Base-by-base conservation (phyloP, 2,113 vertebrate species). In the Sinosuthora webbiana region DNA sequence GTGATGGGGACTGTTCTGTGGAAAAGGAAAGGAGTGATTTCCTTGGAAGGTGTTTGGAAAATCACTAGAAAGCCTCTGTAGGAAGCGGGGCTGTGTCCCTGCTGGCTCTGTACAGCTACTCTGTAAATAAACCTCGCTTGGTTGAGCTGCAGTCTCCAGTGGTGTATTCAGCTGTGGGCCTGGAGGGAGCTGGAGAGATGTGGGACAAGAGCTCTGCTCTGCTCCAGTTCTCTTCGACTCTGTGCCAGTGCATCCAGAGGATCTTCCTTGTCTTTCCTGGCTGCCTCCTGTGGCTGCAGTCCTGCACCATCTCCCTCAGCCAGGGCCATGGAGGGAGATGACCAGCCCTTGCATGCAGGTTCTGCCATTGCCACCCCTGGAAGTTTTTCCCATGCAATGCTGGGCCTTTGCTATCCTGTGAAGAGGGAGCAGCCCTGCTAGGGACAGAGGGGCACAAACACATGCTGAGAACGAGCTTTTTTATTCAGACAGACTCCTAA, bases 401-500 rank as follows among this genome's bases (percentile, higher is more conserved):
- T 44, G 50, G 17, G 49, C 33, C 47, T 23, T 64, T 27, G 24
- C 25, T 57, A 2, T 17, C n/a, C 53, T 4, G 0, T 0, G 1
- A 37, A 25, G 27, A 55, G 12, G 42, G 28, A 65, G 65, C 33
- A 93, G 47, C 35, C 31, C 55, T 59, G 56, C 15, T 37, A 69
- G n/a, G 62, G 41, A 81, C 64, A 86, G 50, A 93, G 14, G 10
- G 20, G 35, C 42, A 31, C 16, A 10, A 69, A 83, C 39, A 37
- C 13, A 15, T 9, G 7, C 50, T 83, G 30, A 59, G 39, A 92
- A 49, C 13, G 56, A 83, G 10, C 0, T 17, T 44, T 73, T 96
- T 95, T 89, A 97, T 91, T 97, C 47, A 62, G 22, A 47, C 15
- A 62, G 14, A 68, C n/a, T 24, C 59, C 17, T 10, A 63, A 62